Conservation (phyloP, 2,113 vertebrate genomes). For the Isurus oxyrinchus region DNA sequence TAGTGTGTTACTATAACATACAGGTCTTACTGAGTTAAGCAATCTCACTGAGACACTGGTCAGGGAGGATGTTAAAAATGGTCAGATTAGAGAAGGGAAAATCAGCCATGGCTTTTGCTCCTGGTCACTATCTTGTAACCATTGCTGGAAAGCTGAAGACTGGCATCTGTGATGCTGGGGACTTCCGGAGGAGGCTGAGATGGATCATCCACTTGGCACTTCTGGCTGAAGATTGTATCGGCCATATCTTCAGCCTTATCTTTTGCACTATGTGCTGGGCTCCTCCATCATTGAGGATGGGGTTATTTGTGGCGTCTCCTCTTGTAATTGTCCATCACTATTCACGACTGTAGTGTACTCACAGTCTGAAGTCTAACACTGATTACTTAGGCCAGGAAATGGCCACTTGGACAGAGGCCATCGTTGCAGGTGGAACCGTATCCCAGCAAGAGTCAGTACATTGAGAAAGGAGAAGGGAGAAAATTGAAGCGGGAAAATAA, state of each 20-base stretch:
- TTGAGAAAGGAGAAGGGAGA: not conserved
- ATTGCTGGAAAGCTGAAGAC: not conserved
- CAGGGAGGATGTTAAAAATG: not conserved
- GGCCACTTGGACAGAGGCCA: not conserved
- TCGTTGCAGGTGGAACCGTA: not conserved
- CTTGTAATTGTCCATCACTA: no score
- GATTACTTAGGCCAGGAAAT: not conserved
- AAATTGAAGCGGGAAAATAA: not conserved
- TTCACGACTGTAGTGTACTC: not conserved
- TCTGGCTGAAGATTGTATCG: no score
- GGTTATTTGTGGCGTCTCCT: no score
- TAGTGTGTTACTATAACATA: not conserved
- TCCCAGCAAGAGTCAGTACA: not conserved
- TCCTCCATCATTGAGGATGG: no score
- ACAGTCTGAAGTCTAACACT: not conserved
- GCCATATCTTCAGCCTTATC: no score
- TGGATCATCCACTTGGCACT: no score
- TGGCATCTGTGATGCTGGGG: no score
- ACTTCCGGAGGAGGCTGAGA: no score
- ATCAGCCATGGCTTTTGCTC: not conserved
- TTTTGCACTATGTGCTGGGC: no score
- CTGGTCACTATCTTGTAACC: not conserved
- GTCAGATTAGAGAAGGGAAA: not conserved
- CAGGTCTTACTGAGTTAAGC: not conserved
- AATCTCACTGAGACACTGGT: not conserved